These are phyloP conservation scores for Elephantulus edwardii DNA, from an alignment of 2,113 vertebrate genomes.

Conservation along the genomic window DNA sequence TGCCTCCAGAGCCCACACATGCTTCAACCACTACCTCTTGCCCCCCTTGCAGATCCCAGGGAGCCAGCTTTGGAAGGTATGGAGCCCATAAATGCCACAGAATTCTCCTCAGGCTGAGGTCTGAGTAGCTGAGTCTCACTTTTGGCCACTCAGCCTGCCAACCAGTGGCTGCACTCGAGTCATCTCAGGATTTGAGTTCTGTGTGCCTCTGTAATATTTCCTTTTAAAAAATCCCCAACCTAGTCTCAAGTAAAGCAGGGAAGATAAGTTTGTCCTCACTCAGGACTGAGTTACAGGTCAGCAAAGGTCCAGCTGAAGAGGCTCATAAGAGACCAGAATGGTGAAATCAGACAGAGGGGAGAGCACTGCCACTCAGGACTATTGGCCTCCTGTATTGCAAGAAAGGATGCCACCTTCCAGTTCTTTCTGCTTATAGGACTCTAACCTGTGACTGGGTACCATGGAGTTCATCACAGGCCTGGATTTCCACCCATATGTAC, in stretches of 20 bases:
- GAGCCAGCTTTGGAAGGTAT: background rate
- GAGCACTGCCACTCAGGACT: background rate
- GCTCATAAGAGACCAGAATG: rapidly evolving
- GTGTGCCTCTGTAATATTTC: background rate
- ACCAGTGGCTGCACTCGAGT: background rate
- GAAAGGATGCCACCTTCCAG: rapidly evolving
- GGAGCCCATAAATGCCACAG: background rate
- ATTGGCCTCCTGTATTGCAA: rapidly evolving
- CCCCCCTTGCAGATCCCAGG: background rate
- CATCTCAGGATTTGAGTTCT: background rate
- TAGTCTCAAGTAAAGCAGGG: background rate
- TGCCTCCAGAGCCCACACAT: background rate
- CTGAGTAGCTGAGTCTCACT: background rate
- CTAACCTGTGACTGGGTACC: rapidly evolving
- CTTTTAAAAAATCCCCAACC: background rate
- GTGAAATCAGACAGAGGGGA: background rate
- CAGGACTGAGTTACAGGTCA: background rate
- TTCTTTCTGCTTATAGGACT: background rate
- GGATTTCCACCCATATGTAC: rapidly evolving
- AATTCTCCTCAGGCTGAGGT: background rate
- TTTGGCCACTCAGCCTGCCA: background rate
- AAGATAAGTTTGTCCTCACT: background rate
- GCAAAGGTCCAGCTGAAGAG: background rate
- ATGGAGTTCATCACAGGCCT: rapidly evolving
- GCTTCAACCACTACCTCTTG: background rate